These are phyloP conservation scores for Xiphophorus maculatus DNA, from an alignment of 2,113 vertebrate species.

Conservation along the genomic window DNA sequence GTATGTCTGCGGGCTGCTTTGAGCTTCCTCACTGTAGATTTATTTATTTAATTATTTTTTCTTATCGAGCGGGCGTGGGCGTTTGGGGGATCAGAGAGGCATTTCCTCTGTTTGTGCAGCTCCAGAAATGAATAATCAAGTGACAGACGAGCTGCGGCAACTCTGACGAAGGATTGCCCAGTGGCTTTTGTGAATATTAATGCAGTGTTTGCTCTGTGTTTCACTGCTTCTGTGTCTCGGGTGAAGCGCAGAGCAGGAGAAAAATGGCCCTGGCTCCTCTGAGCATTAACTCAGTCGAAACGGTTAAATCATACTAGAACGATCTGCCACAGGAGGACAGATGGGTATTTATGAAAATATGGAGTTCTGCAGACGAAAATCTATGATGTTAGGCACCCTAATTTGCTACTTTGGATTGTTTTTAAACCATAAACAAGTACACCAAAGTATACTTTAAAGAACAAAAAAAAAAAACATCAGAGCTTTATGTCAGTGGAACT, in stretches of 20 bases:
- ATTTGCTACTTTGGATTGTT: too few relatives aligned
- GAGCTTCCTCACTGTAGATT: neutral
- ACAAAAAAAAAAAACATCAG: too few relatives aligned
- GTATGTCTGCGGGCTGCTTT: neutral
- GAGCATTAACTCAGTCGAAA: constrained; percentile 35
- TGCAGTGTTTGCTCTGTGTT: constrained; percentile 27
- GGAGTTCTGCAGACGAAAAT: neutral
- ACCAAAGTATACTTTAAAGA: too few relatives aligned
- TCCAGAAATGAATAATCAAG: constrained; percentile 50
- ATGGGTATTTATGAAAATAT: constrained; percentile 20
- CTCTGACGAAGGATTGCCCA: constrained; percentile 43
- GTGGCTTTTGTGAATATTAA: constrained; percentile 56
- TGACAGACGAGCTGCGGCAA: constrained; percentile 44
- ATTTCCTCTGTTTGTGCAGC: constrained; percentile 43
- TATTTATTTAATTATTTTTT: neutral
- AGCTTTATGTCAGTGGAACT: too few relatives aligned
- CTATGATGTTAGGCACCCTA: neutral
- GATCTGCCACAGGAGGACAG: constrained; percentile 4
- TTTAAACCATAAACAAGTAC: too few relatives aligned
- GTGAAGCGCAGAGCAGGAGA: constrained; percentile 20
- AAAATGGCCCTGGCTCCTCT: constrained; percentile 25
- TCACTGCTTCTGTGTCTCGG: constrained; percentile 12
- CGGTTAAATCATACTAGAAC: constrained; percentile 37
- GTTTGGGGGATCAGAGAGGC: constrained; percentile 25
- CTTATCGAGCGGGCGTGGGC: neutral